A percentile compares a stretch with the other conserved stretches of the same genome.
These are phyloP conservation scores for Eidolon helvum DNA, from an alignment of 2,113 vertebrate species.

Conservation along the genomic window DNA sequence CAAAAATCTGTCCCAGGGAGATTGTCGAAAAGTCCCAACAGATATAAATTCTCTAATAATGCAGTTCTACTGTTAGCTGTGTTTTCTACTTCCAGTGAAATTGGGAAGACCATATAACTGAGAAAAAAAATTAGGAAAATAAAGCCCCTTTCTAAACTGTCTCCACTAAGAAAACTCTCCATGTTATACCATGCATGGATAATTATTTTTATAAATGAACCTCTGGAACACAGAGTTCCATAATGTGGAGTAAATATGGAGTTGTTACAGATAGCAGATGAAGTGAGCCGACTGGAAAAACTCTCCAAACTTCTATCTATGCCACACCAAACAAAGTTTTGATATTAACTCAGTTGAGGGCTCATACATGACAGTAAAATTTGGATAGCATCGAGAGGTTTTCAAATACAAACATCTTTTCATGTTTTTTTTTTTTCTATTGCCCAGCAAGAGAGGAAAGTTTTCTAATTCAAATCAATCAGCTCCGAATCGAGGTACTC, in stretches of 20 bases:
- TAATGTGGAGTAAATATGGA: background rate
- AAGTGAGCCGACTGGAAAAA: background rate
- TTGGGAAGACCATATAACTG: background rate
- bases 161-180: background rate
- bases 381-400: background rate
- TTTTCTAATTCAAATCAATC: background rate
- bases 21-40: conserved; percentile 58
- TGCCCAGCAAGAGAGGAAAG: background rate
- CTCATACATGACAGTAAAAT: background rate
- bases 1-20: conserved; percentile 68
- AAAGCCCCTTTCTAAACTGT: background rate
- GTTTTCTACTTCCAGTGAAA: conserved; percentile 18
- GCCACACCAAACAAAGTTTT: background rate
- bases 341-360: background rate
- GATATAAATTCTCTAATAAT: conserved; percentile 52
- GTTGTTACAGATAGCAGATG: background rate
- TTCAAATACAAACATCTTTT: background rate
- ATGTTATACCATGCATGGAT: background rate
- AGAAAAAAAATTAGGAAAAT: conserved; percentile 37
- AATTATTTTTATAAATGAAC: background rate
- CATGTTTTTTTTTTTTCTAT: background rate
- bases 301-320: background rate
- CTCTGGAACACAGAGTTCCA: background rate
- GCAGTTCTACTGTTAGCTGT: background rate
- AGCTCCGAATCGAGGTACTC: background rate